These are phyloP conservation scores for Cariama cristata DNA, from an alignment of 2,113 vertebrate genomes.

Conservation along the genomic window DNA sequence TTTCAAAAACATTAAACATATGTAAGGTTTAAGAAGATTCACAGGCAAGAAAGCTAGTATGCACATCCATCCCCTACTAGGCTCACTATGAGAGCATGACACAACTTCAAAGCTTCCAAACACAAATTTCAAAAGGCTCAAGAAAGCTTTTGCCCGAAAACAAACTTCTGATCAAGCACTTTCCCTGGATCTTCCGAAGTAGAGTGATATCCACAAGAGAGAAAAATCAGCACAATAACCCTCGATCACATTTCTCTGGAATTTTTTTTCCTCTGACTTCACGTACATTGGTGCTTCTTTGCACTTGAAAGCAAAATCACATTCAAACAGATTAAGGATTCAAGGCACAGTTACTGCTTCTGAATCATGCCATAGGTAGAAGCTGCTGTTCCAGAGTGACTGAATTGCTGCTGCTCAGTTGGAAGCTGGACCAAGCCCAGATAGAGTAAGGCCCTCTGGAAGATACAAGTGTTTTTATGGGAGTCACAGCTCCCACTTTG, in stretches of 20 bases:
- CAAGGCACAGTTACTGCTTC: neutral
- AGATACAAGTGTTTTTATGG: neutral
- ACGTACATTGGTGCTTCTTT: neutral
- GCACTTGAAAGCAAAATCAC: neutral
- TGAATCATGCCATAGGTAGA: neutral
- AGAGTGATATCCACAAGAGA: neutral
- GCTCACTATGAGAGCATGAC: neutral
- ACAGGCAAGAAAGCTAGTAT: neutral
- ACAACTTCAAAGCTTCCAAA: slow-evolving; percentile 40
- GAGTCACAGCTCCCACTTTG: neutral
- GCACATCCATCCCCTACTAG: neutral
- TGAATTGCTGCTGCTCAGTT: neutral
- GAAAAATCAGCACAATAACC: neutral
- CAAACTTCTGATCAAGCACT: neutral
- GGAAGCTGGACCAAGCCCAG: neutral
- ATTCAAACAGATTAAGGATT: neutral
- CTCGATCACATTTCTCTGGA: neutral
- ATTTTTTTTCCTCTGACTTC: neutral
- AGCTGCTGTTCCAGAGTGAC: neutral
- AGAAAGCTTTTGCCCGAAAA: neutral
- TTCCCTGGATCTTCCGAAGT: neutral
- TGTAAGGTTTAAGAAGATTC: slow-evolving; percentile 9
- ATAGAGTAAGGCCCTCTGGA: neutral
- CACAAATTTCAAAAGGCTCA: neutral
- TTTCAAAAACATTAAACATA: slow-evolving; percentile 23